Percentiles rank a stretch among this genome's conserved stretches.
These are phyloP conservation scores for Prunella fulvescens DNA, from an alignment of 2,113 vertebrate genomes.

Conservation along the genomic window DNA sequence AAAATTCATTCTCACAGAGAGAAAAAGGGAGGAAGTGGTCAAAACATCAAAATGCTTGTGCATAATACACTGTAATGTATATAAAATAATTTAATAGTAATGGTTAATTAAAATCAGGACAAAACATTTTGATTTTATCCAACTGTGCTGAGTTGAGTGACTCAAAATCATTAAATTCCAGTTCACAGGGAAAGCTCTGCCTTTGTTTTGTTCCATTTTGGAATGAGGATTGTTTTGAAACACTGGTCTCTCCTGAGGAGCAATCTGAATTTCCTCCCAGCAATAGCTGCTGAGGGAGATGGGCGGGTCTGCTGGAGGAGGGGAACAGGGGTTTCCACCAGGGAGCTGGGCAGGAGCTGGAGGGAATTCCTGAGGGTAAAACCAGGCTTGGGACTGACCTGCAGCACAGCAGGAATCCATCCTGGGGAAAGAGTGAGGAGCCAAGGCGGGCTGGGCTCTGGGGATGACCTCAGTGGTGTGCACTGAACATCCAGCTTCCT, in stretches of 20 bases:
- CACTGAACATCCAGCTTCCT: background rate
- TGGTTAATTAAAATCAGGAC: conserved; percentile 66
- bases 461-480: fast-evolving
- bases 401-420: background rate
- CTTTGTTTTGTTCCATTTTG: conserved; percentile 11
- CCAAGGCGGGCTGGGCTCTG: fast-evolving
- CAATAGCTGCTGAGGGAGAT: background rate
- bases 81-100: conserved; percentile 65
- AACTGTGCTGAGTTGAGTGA: conserved; percentile 6
- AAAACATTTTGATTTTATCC: conserved; percentile 58
- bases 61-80: conserved; percentile 51
- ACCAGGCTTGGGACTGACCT: background rate
- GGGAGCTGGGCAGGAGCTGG: background rate
- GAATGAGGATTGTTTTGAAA: conserved; percentile 13
- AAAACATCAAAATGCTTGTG: conserved; percentile 59
- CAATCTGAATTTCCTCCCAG: background rate
- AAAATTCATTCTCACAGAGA: conserved; percentile 46
- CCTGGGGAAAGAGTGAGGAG: background rate
- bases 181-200: conserved; percentile 7
- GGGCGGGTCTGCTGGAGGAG: background rate
- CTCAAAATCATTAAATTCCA: conserved; percentile 44
- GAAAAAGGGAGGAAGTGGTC: conserved; percentile 56
- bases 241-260: background rate
- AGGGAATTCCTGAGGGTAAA: background rate
- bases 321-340: background rate